phyloP scores from a whole-genome alignment of 2,797 vertebrate species.

The Numenius phaeopus region DNA sequence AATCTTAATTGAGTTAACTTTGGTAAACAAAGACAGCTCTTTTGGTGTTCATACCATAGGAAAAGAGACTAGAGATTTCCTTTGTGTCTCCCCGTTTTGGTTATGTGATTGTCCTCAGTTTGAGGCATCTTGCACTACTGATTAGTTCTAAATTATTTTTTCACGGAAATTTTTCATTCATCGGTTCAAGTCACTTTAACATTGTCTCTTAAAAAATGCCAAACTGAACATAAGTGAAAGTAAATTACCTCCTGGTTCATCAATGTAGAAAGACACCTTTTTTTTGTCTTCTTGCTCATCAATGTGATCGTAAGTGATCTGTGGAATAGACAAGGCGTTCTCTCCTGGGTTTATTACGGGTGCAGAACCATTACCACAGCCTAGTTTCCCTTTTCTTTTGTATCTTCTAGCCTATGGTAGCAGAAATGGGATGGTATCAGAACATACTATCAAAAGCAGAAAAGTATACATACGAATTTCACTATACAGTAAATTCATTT shows the following conservation, averaged over 20 bases:
- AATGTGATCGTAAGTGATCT: slow-evolving; percentile 87
- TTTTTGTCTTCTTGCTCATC: slow-evolving; percentile 82
- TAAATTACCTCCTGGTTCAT: slow-evolving; percentile 62
- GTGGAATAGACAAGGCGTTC: slow-evolving; percentile 83
- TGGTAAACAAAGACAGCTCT: background rate
- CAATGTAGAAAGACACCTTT: slow-evolving; percentile 76
- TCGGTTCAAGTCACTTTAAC: background rate
- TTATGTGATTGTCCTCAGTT: background rate
- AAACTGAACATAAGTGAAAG: background rate
- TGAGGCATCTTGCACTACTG: background rate
- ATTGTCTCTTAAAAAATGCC: background rate
- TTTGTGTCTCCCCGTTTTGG: background rate
- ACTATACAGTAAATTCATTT: background rate
- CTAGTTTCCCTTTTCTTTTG: slow-evolving; percentile 83
- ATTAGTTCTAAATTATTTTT: background rate
- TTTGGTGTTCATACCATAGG: background rate
- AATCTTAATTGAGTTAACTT: background rate
- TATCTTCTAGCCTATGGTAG: slow-evolving; percentile 82
- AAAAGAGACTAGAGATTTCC: background rate
- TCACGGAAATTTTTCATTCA: background rate
- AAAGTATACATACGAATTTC: background rate
- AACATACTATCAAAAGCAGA: background rate
- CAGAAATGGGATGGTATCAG: background rate
- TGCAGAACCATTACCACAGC: slow-evolving; percentile 81
- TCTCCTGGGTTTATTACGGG: slow-evolving; percentile 72